phyloP scores from a whole-genome alignment of 2,888 invertebrate species.

The Apamea crenata region DNA sequence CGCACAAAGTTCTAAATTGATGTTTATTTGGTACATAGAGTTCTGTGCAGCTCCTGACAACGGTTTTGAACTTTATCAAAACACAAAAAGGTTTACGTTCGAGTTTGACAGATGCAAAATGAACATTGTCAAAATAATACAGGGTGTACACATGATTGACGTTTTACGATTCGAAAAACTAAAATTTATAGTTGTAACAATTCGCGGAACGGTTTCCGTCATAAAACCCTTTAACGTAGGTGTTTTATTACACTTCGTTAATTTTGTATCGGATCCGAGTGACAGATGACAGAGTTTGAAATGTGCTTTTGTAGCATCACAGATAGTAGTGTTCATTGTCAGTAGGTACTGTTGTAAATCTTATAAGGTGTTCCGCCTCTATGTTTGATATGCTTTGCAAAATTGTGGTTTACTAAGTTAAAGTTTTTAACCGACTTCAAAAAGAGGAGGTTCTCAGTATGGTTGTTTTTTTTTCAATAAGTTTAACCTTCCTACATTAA shows the following conservation, averaged over 20 bases:
- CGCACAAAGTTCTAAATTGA: slow-evolving; percentile 6
- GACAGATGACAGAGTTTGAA: slow-evolving; percentile 71
- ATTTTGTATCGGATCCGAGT: slow-evolving; percentile 67
- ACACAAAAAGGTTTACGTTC: slow-evolving; percentile 39
- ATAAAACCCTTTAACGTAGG: slow-evolving; percentile 76
- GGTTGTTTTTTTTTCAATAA: background rate
- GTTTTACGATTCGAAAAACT: slow-evolving; percentile 80
- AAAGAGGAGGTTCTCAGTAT: background rate
- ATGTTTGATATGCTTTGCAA: background rate
- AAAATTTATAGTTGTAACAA: slow-evolving; percentile 83
- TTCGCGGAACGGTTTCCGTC: slow-evolving; percentile 86
- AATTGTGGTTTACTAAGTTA: background rate
- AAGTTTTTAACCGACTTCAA: background rate
- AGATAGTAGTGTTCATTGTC: slow-evolving; percentile 56
- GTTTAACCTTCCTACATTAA: background rate
- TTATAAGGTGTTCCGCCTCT: background rate
- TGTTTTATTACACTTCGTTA: slow-evolving; percentile 75
- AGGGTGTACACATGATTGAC: slow-evolving; percentile 81
- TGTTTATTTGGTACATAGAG: background rate
- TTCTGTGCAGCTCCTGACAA: background rate
- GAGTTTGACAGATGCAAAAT: background rate
- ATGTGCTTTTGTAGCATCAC: slow-evolving; percentile 57
- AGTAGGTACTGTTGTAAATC: slow-evolving; percentile 47
- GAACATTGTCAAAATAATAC: slow-evolving; percentile 62
- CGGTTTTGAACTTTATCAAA: slow-evolving; percentile 25